phyloP scores from a whole-genome alignment of 2,888 invertebrate species.

The Hipparchia semele region DNA sequence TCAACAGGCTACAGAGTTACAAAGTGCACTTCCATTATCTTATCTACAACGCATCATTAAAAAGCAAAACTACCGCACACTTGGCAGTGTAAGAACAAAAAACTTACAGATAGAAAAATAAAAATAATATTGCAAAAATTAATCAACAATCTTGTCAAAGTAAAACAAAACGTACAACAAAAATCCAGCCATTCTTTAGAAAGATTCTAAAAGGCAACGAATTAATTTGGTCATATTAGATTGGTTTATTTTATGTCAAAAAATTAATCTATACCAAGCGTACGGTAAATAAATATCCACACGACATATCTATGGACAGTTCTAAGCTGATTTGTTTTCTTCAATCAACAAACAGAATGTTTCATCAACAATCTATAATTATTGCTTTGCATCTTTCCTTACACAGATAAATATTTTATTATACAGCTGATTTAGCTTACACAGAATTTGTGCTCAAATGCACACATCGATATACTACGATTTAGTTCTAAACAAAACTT shows the following conservation, averaged over 20 bases:
- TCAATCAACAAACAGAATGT: background rate
- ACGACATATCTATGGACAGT: background rate
- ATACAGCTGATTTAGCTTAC: background rate
- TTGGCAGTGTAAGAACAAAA: slow-evolving; percentile 12
- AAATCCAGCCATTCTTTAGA: no score
- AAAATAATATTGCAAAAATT: no score
- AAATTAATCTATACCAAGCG: background rate
- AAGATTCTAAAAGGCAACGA: no score
- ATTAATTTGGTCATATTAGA: no score
- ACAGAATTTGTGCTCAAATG: background rate
- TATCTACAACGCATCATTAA: slow-evolving; percentile 37
- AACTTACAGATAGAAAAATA: background rate
- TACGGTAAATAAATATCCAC: background rate
- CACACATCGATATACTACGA: no score
- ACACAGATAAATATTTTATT: background rate
- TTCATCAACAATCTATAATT: slow-evolving; percentile 4
- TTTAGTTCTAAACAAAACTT: no score
- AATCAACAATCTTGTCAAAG: no score
- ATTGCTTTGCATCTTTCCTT: background rate
- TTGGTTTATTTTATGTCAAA: no score
- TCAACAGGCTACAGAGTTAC: slow-evolving; percentile 62
- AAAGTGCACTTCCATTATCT: slow-evolving; percentile 35
- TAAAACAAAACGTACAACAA: no score
- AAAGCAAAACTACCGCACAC: slow-evolving; percentile 24
- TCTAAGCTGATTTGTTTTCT: background rate